Conservation (phyloP, 2,888 invertebrate genomes). For the Subacronicta megacephala region DNA sequence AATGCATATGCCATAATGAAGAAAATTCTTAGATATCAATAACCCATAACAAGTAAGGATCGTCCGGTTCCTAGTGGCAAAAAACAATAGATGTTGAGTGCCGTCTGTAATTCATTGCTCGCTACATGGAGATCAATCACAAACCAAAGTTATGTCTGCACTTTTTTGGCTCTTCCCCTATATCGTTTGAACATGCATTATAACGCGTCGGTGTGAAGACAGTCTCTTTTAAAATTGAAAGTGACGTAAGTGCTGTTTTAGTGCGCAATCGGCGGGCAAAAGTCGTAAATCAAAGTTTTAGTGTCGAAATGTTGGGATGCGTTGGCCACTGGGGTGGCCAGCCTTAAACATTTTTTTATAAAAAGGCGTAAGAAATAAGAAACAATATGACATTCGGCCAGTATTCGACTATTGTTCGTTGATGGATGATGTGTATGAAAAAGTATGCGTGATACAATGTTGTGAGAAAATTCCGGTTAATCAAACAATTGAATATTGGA, state of each 20-base stretch:
- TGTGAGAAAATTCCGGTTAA: constrained; percentile 48
- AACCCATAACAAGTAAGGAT: too few species aligned
- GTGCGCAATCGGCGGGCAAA: constrained; percentile 87
- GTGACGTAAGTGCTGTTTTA: constrained; percentile 89
- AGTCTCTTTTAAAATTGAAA: constrained; percentile 87
- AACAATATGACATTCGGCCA: constrained; percentile 84
- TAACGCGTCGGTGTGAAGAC: constrained; percentile 71
- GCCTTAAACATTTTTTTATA: constrained; percentile 68
- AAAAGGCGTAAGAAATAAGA: constrained; percentile 73
- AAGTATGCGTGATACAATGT: constrained; percentile 65
- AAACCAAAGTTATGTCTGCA: too few species aligned
- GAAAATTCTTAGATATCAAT: too few species aligned
- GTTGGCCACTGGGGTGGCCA: constrained; percentile 88
- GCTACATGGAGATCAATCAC: too few species aligned
- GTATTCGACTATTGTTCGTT: constrained; percentile 81
- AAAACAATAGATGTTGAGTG: too few species aligned
- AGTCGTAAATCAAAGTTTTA: constrained; percentile 89
- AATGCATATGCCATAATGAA: too few species aligned
- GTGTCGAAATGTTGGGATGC: constrained; percentile 89
- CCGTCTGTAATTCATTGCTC: too few species aligned
- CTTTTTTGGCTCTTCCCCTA: too few species aligned
- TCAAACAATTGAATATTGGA: constrained; percentile 28
- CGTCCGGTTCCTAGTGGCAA: too few species aligned
- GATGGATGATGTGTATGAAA: constrained; percentile 70
- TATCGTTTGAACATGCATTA: constrained; percentile 6